phyloP scores from a whole-genome alignment of 2,113 vertebrate genomes.

The Collichthys lucidus region DNA sequence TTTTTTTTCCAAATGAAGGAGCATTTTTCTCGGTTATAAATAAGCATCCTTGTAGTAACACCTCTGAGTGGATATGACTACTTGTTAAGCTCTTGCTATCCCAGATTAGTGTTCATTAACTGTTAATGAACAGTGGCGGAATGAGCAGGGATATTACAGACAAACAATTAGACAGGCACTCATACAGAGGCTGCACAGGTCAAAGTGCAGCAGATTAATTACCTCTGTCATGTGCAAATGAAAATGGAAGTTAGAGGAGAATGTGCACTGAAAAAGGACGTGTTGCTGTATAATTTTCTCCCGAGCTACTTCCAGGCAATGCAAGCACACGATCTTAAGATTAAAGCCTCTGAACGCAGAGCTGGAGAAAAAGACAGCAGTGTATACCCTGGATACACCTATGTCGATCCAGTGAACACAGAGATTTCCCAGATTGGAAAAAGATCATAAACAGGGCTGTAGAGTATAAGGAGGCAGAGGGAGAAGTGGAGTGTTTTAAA shows the following conservation, averaged over 20 bases:
- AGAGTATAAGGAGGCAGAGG: conserved; percentile 38
- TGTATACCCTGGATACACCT: conserved; percentile 48
- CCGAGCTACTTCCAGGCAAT: conserved; percentile 16
- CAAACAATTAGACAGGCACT: conserved; percentile 84
- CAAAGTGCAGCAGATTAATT: conserved; percentile 75
- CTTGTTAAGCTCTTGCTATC: conserved; percentile 42
- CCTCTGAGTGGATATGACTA: conserved; percentile 61
- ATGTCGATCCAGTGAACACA: conserved; percentile 56
- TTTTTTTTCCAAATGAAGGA: conserved; percentile 7
- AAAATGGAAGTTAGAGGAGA: conserved; percentile 41
- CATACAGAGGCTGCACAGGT: conserved; percentile 83
- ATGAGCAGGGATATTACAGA: conserved; percentile 79
- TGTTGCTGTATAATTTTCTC: conserved; percentile 16
- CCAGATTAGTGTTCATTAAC: conserved; percentile 60
- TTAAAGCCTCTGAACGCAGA: conserved; percentile 30
- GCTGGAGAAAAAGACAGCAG: conserved; percentile 33
- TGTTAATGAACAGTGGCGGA: conserved; percentile 73
- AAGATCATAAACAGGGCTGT: conserved; percentile 64
- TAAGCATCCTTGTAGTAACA: conserved; percentile 29
- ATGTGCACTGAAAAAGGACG: background rate
- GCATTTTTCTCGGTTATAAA: conserved; percentile 18
- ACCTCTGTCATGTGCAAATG: conserved; percentile 51
- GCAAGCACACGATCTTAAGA: conserved; percentile 13
- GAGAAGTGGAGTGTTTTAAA: conserved; percentile 67
- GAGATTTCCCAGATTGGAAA: conserved; percentile 43